Percentiles rank a stretch among this genome's conserved stretches.
phyloP scores from a whole-genome alignment of 2,888 invertebrate genomes.

The Folsomia manolachei region DNA sequence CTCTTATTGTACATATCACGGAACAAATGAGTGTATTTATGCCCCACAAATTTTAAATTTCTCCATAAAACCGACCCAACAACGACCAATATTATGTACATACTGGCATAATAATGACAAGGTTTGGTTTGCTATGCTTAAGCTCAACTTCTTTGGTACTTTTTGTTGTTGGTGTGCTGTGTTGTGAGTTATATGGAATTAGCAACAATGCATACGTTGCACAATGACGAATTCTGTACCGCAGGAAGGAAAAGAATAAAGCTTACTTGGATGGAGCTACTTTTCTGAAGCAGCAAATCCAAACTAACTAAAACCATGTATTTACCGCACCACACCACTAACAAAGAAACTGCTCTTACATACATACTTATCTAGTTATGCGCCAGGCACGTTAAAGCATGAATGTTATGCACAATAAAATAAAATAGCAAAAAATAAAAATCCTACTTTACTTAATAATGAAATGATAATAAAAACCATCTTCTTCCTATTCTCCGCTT shows the following conservation, averaged over 20 bases:
- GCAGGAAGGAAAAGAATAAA: not conserved
- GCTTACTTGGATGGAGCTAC: not conserved
- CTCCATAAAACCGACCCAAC: conserved; percentile 18
- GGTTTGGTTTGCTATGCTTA: too few species aligned
- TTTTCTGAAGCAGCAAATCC: not conserved
- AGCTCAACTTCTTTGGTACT: not conserved
- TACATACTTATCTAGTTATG: too few species aligned
- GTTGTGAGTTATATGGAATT: conserved; percentile 5
- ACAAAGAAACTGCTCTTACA: not conserved
- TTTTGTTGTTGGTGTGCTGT: too few species aligned
- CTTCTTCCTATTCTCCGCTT: conserved; percentile 6
- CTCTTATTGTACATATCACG: conserved; percentile 2
- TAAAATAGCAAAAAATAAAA: conserved; percentile 10
- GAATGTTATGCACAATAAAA: conserved; percentile 6
- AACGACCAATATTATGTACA: too few species aligned
- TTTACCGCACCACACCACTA: too few species aligned
- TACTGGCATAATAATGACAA: conserved; percentile 13
- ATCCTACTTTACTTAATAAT: conserved; percentile 9
- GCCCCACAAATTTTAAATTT: conserved; percentile 25
- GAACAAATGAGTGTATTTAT: conserved; percentile 34
- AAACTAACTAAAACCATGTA: not conserved
- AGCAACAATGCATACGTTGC: conserved; percentile 2
- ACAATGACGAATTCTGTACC: not conserved
- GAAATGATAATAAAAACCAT: conserved; percentile 4
- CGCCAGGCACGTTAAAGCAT: not conserved